Base-by-base conservation (phyloP, 2,113 vertebrate species). In the Camelus bactrianus region DNA sequence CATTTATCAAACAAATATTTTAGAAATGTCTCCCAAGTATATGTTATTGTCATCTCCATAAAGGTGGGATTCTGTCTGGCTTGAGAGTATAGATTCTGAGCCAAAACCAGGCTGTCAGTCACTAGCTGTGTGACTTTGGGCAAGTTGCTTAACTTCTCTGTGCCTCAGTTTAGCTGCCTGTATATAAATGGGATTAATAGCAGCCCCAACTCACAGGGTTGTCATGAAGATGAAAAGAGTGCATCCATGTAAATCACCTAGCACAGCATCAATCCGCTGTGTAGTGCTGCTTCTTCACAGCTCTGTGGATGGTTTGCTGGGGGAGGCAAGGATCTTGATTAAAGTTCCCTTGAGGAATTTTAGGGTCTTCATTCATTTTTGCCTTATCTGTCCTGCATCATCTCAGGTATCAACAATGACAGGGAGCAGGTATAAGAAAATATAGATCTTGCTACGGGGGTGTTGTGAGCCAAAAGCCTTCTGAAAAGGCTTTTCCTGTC, bases 1-100 rank as follows among this genome's bases (percentile, higher is more conserved):
- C 32, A 88, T 95, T 92, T 91, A 81, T 88, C 58, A 91, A 87
- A 70, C 62, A 94, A 56, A 64, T 81, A 24, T 64, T 94, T 85
- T 60, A 52, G 67, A 94, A 80, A 64, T 19, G 46, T 42, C 28
- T 86, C 67, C 70, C 72, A 89, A 88, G 28, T 89, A 3, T 54
- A 72, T 76, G 38, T 65, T 79, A 83, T n/a, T 58, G n/a, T 80
- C 58, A 67, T 70, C 22, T 92, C 62, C 9, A 15, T 90, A 75
- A 72, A 88, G 42, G 69, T 26, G 65, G 70, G 26, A 92, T 64
- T 84, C 69, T 16, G 8, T 16, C 48, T 14, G 26, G 15, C 60
- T 87, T 90, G 13, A 38, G 6, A 52, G 10, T n/a, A 56, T 1
- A 2, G 35, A 58, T 14, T 80, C 6, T 52, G 70, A 77, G 54